Evolutionary conservation across 2,888 invertebrate species (phyloP), one percentile per base, ranked within the genome.

Genomic region (Heterodera filipjevi): DNA sequence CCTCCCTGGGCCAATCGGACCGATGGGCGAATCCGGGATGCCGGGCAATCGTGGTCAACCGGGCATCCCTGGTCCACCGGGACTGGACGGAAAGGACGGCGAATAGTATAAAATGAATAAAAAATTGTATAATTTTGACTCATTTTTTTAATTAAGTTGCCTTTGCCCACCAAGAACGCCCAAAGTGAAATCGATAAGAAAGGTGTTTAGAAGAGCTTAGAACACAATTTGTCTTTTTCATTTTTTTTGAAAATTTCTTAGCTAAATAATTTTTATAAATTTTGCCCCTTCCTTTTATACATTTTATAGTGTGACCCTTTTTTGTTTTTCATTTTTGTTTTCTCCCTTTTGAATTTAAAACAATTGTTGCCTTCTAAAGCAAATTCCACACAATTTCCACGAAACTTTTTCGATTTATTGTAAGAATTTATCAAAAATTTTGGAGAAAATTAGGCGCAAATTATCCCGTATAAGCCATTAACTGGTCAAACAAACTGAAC

Each of bases 161-260:
- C 59, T 27, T 59, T 59, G 59, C 22, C 59, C 59, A 6, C 59
- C 59, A 27, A n/a, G 59, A 59, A 59, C 59, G 12, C 59, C 59
- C n/a, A 59, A 59, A 59, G 59, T 59, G 27, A 59, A 59, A 59
- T 10, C 59, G 59, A 59, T 59, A 59, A 59, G 59, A 22, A 59
- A 59, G 27, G 59, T 59, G 59, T 59, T 59, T n/a, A 19, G 59
- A 59, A 19, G 27, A 27, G 59, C 27, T 59, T 59, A 27, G 27
- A 59, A 53, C n/a, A 39, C 39, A 39, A 39, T 39, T 12, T 39
- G 10, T 49, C 49, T 14, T 49, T 49, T 19, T 49, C 49, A 44
- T 44, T 44, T 44, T 44, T 44, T 5, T 44, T 5, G 44, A 44
- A 44, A 44, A n/a, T n/a, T n/a, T 44, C 44, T 5, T 5, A 44